These are phyloP conservation scores for Andrena camellia DNA, from an alignment of 2,888 invertebrate genomes.

Conservation along the genomic window DNA sequence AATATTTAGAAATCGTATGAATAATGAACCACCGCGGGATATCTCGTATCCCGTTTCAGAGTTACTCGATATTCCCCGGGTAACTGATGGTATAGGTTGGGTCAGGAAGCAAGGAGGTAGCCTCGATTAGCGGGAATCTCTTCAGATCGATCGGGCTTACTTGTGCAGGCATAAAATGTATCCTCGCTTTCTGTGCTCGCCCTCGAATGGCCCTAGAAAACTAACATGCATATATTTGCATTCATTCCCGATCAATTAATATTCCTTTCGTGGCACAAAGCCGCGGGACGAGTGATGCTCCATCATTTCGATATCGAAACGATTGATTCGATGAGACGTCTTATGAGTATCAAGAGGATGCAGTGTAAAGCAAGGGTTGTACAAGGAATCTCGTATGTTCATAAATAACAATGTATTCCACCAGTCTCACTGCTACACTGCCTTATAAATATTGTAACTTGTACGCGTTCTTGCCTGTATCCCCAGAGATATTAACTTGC, in stretches of 20 bases:
- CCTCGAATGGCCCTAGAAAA: neutral
- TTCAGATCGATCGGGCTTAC: neutral
- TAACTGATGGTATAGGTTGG: neutral
- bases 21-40: conserved; percentile 45
- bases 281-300: neutral
- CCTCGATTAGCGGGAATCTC: conserved; percentile 26
- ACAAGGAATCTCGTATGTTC: neutral
- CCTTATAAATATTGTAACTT: too few relatives aligned
- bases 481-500: too few relatives aligned
- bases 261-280: conserved; percentile 6
- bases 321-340: conserved; percentile 1
- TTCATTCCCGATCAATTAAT: conserved; percentile 10
- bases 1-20: conserved; percentile 53
- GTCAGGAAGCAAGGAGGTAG: conserved; percentile 3
- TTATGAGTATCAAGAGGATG: neutral
- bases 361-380: neutral
- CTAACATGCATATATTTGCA: conserved; percentile 10
- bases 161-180: conserved; percentile 6
- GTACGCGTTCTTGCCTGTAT: too few relatives aligned
- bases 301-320: neutral
- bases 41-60: conserved; percentile 35
- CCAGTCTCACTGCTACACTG: too few relatives aligned
- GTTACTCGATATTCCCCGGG: conserved; percentile 26
- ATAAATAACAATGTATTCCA: neutral
- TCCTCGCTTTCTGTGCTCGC: conserved; percentile 8